Base-by-base conservation (phyloP, 2,888 invertebrate species). In the Phortica okadai region DNA sequence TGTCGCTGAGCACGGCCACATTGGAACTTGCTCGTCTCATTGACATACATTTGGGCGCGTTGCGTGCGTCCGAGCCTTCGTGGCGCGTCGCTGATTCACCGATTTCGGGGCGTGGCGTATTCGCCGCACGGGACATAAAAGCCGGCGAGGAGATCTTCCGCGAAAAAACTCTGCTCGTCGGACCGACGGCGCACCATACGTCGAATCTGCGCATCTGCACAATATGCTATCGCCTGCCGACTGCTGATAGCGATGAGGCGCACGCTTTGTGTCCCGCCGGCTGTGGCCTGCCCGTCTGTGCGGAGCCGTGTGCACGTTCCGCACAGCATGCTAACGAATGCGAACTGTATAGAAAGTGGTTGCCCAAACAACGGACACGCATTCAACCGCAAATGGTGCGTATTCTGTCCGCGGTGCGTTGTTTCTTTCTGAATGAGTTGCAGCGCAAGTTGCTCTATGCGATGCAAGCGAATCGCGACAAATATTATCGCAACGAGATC, bases 241-340 rank as follows among this genome's bases (percentile, higher is more conserved):
- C 83, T 7, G 83, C 92, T 33, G 83, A 83, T 16, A 75, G 91
- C 72, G 86, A 88, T 67, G 78, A 80, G 16, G 78, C 83, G 5
- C 21, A 84, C 82, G 0, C 76, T 16, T 16, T 70, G 11, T 70
- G 70, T 54, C 54, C 92, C 45, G 93, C 73, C 92, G 50, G 93
- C 73, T 96, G 96, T 87, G 93, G 94, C 0, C 92, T 96, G 83
- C 94, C 95, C 14, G 92, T 96, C 67, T 97, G 97, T 89, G 88
- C 91, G 75, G 86, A 90, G 76, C 10, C 2, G 7, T 97, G 96
- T 89, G 93, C 94, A 85, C 91, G 92, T 80, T 92, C 93, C 8
- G 84, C 90, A 21, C 84, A 87, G 8, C 96, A 96, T 91, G 86
- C 89, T 44, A 90, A 91, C 73, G 96, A 96, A 89, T 96, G 96